Base-by-base conservation (phyloP, 2,113 vertebrate species). In the Gyps fulvus region DNA sequence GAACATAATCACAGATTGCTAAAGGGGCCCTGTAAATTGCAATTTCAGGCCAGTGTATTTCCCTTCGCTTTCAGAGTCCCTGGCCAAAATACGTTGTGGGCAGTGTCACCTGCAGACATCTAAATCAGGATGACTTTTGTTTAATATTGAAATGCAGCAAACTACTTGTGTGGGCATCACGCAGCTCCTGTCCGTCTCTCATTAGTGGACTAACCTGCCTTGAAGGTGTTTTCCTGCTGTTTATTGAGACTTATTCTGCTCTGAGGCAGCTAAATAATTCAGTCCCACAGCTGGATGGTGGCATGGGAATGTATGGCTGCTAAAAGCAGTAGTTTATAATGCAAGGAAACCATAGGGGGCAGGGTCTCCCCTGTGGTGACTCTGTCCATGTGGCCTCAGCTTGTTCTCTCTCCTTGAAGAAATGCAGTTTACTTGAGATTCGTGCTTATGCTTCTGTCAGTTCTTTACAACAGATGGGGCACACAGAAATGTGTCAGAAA, bases 221-320 rank as follows among this genome's bases (percentile, higher is more conserved):
- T 31, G 42, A 31, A 95, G 66, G 49, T 50, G 81, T 58, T 87
- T 62, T 55, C 81, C 74, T 58, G 91, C 87, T 96, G 57, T 62
- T 94, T 69, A 10, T 13, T 52, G 86, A 67, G 84, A 7, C 3
- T 42, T 26, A 20, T 2, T 21, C 18, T 4, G n/a, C 78, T 85
- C 86, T 47, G 47, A 54, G 81, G 50, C 58, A 73, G 62, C 79
- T 83, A 42, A 92, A 97, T 91, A 74, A 93, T 95, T 94, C 78
- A 90, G 0, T 19, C 34, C 70, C 91, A 2, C 86, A 54, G 92
- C 81, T 69, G 89, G 89, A 55, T 20, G 65, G 83, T 38, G 83
- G 31, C 83, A 36, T 4, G 72, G 74, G 55, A 67, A 29, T 11
- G 47, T 3, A 23, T 4, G 78, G 74, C 71, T 80, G 74, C 81